Conservation (phyloP, 2,797 vertebrate genomes). For the Artibeus jamaicensis region DNA sequence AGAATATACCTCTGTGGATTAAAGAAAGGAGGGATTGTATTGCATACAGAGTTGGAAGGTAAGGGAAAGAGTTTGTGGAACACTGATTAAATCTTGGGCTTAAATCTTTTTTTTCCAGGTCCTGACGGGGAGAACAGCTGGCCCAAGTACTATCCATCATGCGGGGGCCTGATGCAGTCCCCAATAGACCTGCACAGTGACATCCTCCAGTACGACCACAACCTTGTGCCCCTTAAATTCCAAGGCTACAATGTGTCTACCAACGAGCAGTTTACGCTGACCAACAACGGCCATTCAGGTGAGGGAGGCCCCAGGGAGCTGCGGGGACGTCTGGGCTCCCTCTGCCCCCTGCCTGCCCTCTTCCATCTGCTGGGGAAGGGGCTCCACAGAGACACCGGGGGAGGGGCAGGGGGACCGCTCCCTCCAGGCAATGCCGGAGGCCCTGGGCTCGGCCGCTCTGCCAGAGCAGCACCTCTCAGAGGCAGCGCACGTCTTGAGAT, state of each 20-base stretch:
- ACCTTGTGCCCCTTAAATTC: conserved; percentile 87
- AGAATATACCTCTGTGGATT: neutral
- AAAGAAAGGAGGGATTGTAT: neutral
- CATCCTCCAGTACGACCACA: conserved; percentile 91
- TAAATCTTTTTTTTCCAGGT: conserved; percentile 81
- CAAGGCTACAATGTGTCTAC: conserved; percentile 89
- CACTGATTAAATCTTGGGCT: neutral
- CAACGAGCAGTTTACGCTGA: conserved; percentile 87
- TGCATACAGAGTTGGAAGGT: neutral
- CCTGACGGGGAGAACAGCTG: conserved; percentile 89
- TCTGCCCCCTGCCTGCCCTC: neutral
- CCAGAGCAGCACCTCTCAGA: neutral
- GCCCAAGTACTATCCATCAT: conserved; percentile 89
- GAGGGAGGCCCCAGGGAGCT: conserved; percentile 62
- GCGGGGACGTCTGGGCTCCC: neutral
- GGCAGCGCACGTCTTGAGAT: neutral
- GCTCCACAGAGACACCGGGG: neutral
- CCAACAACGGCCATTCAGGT: conserved; percentile 96
- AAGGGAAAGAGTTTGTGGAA: neutral
- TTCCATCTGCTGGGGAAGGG: neutral
- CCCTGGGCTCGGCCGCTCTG: neutral
- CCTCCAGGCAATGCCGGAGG: neutral
- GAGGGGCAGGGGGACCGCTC: neutral
- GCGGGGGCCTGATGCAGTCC: conserved; percentile 92
- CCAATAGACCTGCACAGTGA: conserved; percentile 91